These are phyloP conservation scores for Nephrotoma flavescens DNA, from an alignment of 2,888 invertebrate genomes.

Conservation along the genomic window DNA sequence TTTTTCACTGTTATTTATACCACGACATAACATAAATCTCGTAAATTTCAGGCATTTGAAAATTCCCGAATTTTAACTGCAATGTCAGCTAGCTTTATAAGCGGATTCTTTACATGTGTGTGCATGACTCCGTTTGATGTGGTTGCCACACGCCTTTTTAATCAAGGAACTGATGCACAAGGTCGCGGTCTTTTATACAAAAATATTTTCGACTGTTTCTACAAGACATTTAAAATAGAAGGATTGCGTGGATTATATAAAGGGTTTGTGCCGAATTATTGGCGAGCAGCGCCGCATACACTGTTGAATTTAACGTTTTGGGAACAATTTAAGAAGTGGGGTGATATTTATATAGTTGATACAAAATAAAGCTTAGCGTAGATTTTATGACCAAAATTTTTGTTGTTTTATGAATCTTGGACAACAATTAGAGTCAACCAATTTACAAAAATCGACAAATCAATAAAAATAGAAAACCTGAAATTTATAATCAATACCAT, in stretches of 20 bases:
- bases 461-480: too few relatives aligned
- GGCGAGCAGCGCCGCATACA: conserved; percentile 66
- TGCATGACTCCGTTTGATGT: conserved; percentile 81
- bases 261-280: conserved; percentile 58
- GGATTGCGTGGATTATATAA: conserved; percentile 67
- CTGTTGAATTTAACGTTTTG: conserved; percentile 63
- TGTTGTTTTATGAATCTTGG: neutral
- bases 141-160: conserved; percentile 71
- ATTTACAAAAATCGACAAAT: too few relatives aligned
- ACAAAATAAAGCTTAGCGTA: neutral
- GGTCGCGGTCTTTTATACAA: conserved; percentile 51
- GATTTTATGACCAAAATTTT: too few relatives aligned
- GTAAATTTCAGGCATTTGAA: conserved; percentile 14
- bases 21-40: neutral
- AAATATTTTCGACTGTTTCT: conserved; percentile 58
- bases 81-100: conserved; percentile 54
- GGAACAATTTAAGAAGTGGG: conserved; percentile 36
- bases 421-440: neutral
- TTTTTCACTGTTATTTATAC: neutral
- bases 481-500: too few relatives aligned
- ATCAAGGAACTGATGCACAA: conserved; percentile 56
- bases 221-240: conserved; percentile 61
- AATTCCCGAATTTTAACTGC: conserved; percentile 41
- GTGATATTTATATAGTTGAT: conserved; percentile 14
- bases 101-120: conserved; percentile 58